phyloP scores from a whole-genome alignment of 2,113 vertebrate genomes.

The Alethe diademata region DNA sequence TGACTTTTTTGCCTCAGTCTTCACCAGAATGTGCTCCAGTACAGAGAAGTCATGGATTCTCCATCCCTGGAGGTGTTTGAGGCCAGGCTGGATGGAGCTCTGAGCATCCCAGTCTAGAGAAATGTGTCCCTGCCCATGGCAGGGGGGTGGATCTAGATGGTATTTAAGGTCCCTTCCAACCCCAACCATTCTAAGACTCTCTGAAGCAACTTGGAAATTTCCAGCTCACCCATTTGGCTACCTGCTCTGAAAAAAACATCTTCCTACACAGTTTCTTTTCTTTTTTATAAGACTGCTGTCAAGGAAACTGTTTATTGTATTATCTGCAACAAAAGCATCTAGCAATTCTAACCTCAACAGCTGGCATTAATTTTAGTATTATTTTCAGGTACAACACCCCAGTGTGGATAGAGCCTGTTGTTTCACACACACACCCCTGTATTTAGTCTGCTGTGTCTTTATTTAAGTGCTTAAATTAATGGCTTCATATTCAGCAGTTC shows the following conservation, averaged over 20 bases:
- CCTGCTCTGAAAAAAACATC: background rate
- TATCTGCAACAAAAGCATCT: background rate
- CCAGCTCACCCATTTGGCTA: background rate
- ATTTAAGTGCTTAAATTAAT: background rate
- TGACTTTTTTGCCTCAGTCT: background rate
- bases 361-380: background rate
- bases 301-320: background rate
- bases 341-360: background rate
- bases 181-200: background rate
- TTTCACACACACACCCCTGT: background rate
- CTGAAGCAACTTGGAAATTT: background rate
- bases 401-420: background rate
- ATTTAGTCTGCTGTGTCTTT: background rate
- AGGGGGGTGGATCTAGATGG: background rate
- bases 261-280: background rate
- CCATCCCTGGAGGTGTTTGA: fast-evolving
- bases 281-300: background rate
- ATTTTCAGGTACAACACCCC: background rate
- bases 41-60: background rate
- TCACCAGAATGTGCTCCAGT: background rate
- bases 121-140: background rate
- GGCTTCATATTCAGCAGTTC: background rate
- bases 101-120: background rate
- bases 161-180: background rate
- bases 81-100: background rate